These are phyloP conservation scores for Acropora tenuis DNA, from an alignment of 64 coral and sea anemone species.

Conservation along the genomic window DNA sequence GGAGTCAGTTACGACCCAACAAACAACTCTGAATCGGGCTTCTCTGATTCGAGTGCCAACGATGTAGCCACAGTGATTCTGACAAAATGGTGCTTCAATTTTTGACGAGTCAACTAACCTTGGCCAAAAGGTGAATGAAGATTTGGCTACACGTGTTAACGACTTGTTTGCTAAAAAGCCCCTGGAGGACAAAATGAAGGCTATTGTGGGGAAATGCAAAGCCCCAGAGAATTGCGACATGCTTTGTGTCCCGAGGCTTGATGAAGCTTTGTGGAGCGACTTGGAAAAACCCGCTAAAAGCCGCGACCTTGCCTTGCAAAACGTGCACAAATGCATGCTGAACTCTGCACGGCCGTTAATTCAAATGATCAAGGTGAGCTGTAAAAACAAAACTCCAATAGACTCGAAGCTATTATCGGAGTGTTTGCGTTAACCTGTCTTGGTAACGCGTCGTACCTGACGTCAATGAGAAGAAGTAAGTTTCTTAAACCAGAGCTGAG, in stretches of 20 bases:
- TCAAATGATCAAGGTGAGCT: too few species aligned
- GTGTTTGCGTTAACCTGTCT: neutral
- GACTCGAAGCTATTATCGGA: neutral
- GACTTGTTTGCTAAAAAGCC: constrained; percentile 20
- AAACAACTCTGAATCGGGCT: too few species aligned
- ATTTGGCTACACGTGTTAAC: neutral
- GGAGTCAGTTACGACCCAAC: too few species aligned
- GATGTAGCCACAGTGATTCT: neutral
- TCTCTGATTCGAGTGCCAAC: neutral
- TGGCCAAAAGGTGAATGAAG: too few species aligned
- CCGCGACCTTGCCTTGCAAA: neutral
- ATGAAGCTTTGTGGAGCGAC: too few species aligned
- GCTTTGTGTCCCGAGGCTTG: too few species aligned
- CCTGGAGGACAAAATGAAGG: neutral
- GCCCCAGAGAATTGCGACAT: constrained; percentile 1
- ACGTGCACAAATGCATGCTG: too few species aligned
- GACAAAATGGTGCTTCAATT: neutral
- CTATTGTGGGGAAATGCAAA: neutral
- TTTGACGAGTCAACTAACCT: neutral
- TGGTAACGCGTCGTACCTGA: neutral
- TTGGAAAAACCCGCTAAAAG: neutral
- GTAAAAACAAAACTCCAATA: neutral
- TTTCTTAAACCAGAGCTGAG: neutral
- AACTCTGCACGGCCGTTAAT: too few species aligned
- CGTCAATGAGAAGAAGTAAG: neutral